Conservation (phyloP, 1,140 invertebrate genomes). For the Caenorhabditis latens region DNA sequence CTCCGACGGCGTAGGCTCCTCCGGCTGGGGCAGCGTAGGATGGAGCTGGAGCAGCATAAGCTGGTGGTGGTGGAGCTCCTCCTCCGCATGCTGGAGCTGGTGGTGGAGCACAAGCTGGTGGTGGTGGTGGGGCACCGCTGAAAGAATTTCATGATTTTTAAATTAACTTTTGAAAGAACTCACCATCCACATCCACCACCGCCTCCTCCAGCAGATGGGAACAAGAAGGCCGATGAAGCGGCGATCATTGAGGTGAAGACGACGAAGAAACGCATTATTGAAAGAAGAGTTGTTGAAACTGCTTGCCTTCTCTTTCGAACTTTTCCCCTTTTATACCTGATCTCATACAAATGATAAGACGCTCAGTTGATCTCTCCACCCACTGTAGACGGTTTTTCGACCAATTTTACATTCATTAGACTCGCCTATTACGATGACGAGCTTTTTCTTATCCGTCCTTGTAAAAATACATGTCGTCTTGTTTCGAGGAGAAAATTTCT, state of each 20-base stretch:
- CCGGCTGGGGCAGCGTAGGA: constrained; percentile 31
- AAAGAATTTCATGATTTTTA: neutral
- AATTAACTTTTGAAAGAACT: neutral
- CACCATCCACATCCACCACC: constrained; percentile 43
- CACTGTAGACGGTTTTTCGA: constrained; percentile 27
- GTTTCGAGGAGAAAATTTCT: neutral
- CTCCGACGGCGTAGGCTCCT: constrained; percentile 33
- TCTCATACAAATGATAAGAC: neutral
- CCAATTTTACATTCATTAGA: neutral
- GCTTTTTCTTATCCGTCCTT: too few relatives aligned
- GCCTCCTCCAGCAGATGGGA: constrained; percentile 49
- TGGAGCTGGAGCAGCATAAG: constrained; percentile 41
- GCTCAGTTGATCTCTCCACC: neutral
- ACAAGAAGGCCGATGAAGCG: constrained; percentile 48
- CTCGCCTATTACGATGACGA: neutral
- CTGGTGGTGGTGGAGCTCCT: constrained; percentile 36
- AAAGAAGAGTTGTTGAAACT: constrained; percentile 25
- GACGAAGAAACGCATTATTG: constrained; percentile 35
- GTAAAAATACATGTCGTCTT: neutral
- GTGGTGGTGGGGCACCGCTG: constrained; percentile 46
- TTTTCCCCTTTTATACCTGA: constrained; percentile 2
- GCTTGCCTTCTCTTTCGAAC: neutral
- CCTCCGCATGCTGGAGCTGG: constrained; percentile 32
- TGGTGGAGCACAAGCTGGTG: constrained; percentile 49
- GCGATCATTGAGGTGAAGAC: constrained; percentile 41